Evolutionary conservation across 2,797 vertebrate species (phyloP).

Genomic region (Myotis vivesi): DNA sequence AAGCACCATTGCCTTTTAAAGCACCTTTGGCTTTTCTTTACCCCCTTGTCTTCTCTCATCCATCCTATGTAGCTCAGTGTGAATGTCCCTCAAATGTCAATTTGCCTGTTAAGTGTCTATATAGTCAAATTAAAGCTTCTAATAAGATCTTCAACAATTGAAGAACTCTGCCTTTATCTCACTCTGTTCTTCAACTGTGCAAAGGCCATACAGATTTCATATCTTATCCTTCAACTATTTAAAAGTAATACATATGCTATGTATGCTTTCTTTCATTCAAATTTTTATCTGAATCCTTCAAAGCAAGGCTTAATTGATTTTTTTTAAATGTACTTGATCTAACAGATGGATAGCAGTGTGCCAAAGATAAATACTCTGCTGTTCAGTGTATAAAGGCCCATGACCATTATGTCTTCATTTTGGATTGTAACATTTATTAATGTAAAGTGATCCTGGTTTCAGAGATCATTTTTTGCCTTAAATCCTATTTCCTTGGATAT

Average conservation of each 20-base stretch:
- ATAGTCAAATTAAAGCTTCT: not conserved
- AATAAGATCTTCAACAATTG: not conserved
- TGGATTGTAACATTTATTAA: not conserved
- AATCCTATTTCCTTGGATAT: not conserved
- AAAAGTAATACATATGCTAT: not conserved
- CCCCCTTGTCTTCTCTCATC: not conserved
- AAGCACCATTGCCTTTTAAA: not conserved
- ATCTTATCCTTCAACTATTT: not conserved
- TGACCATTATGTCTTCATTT: not conserved
- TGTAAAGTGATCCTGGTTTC: not conserved
- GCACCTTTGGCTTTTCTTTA: constrained; percentile 7
- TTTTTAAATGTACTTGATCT: not conserved
- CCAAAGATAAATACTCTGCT: not conserved
- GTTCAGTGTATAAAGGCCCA: not conserved
- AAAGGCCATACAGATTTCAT: not conserved
- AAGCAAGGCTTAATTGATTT: not conserved
- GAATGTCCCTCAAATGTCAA: not conserved
- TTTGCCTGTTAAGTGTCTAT: not conserved
- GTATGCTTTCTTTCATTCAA: not conserved
- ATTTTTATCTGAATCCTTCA: constrained; percentile 15
- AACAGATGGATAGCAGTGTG: not conserved
- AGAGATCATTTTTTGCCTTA: not conserved
- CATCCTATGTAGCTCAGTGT: not conserved
- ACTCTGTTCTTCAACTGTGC: not conserved
- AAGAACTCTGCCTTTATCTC: not conserved